phyloP scores from a whole-genome alignment of 2,797 vertebrate species.

The Brachymystax lenok region DNA sequence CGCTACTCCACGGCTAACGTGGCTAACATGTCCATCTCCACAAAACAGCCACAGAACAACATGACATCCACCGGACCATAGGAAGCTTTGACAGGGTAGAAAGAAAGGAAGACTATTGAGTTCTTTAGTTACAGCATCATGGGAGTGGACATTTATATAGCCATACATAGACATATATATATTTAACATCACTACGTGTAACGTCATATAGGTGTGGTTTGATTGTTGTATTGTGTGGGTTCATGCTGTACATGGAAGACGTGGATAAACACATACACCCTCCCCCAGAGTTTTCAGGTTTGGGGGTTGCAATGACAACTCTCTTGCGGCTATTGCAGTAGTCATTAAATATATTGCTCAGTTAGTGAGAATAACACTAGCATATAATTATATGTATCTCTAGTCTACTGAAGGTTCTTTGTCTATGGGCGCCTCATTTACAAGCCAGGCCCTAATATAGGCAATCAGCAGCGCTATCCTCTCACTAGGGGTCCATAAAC shows the following conservation, averaged over 20 bases:
- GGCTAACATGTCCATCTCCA: conserved; percentile 33
- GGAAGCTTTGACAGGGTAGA: conserved; percentile 3
- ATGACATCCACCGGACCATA: conserved; percentile 16
- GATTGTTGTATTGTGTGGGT: conserved; percentile 38
- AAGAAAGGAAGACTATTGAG: conserved; percentile 23
- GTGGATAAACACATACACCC: conserved; percentile 49
- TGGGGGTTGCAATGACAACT: conserved; percentile 29
- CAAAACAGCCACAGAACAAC: conserved; percentile 25
- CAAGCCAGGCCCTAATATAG: conserved; percentile 65
- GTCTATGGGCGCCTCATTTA: conserved; percentile 67
- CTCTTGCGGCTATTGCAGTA: conserved; percentile 58
- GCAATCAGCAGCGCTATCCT: conserved; percentile 65
- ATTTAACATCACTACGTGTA: conserved; percentile 43
- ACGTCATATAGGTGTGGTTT: conserved; percentile 52
- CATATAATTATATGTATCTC: conserved; percentile 27
- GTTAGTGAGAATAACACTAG: conserved; percentile 63
- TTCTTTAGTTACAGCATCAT: conserved; percentile 20
- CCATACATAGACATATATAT: conserved; percentile 8
- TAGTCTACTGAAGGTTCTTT: conserved; percentile 51
- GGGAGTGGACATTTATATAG: conserved; percentile 33
- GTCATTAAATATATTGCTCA: conserved; percentile 73
- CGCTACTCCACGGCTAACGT: conserved; percentile 16
- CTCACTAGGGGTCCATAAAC: conserved; percentile 84
- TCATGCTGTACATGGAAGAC: conserved; percentile 76
- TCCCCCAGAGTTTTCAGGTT: conserved; percentile 44